Evolutionary conservation across 2,113 vertebrate genomes (phyloP), one percentile per base, ranked within the genome.

Genomic region (Mugil cephalus): DNA sequence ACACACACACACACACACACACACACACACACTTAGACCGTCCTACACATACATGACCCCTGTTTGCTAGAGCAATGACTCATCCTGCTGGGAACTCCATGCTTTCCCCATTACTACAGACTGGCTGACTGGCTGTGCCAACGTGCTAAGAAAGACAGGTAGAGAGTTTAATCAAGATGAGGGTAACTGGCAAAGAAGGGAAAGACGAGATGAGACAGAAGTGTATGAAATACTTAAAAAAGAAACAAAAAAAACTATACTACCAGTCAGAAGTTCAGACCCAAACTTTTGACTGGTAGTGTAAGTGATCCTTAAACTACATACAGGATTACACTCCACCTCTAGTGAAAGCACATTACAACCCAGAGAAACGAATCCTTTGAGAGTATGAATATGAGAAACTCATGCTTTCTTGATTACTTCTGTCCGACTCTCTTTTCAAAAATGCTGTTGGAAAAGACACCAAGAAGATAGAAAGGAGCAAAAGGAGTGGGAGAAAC

Each of bases 21-120:
- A 42, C 72, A 51, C 59, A 69, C 69, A 53, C 79, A 61, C 55
- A 48, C 55, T 61, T 38, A 10, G 46, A 43, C 62, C 9, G 1
- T 39, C 53, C 19, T 30, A 74, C 79, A 58, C 73, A 53, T 59
- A 40, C 60, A 65, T 46, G 35, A 79, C 76, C 86, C 68, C 74
- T 42, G 70, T 78, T 87, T 17, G 8, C 80, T 64, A 0, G 40
- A 78, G 39, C 19, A 0, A 58, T 92, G 91, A 91, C 70, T 92
- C 91, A 92, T 71, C 68, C 73, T 91, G 89, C 89, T 92, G 89
- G 88, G 90, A 92, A 90, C 86, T 79, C 85, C 83, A 84, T 83
- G 64, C 85, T 82, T 87, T 87, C 79, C 65, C 72, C 69, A 84
- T 91, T 88, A 87, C 84, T 84, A 80, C 77, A 51, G 60, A 53